Evolutionary conservation across 1,140 invertebrate genomes (phyloP).

Genomic region (Pentalonia nigronervosa): DNA sequence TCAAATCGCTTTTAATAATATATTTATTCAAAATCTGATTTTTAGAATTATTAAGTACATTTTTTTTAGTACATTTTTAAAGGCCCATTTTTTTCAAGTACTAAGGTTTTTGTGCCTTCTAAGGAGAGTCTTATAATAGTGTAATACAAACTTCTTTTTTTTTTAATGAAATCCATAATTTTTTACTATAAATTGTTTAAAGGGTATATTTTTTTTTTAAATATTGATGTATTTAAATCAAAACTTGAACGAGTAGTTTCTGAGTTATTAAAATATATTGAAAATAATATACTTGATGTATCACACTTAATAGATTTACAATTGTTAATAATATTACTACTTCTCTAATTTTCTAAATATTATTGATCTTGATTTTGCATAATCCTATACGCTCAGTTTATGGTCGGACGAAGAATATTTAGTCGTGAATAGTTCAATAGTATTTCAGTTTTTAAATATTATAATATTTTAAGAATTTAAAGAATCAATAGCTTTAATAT

Average conservation of each 20-base stretch:
- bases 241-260: neutral
- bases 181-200: too few relatives aligned
- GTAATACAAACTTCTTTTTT: too few relatives aligned
- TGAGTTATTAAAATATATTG: neutral
- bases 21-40: too few relatives aligned
- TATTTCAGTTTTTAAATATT: neutral
- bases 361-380: neutral
- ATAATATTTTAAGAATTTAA: neutral
- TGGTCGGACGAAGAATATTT: neutral
- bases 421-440: neutral
- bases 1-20: too few relatives aligned
- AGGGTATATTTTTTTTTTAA: neutral
- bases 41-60: too few relatives aligned
- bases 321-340: neutral
- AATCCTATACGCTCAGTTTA: neutral
- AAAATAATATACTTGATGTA: neutral
- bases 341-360: neutral
- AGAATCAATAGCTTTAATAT: neutral
- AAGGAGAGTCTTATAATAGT: too few relatives aligned
- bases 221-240: neutral
- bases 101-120: too few relatives aligned
- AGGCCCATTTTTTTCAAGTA: too few relatives aligned
- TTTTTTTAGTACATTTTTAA: too few relatives aligned
- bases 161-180: too few relatives aligned
- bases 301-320: neutral